phyloP scores from a whole-genome alignment of 30 jellyfish, hydroid and myxozoan genomes.

The Aurelia coerulea region DNA sequence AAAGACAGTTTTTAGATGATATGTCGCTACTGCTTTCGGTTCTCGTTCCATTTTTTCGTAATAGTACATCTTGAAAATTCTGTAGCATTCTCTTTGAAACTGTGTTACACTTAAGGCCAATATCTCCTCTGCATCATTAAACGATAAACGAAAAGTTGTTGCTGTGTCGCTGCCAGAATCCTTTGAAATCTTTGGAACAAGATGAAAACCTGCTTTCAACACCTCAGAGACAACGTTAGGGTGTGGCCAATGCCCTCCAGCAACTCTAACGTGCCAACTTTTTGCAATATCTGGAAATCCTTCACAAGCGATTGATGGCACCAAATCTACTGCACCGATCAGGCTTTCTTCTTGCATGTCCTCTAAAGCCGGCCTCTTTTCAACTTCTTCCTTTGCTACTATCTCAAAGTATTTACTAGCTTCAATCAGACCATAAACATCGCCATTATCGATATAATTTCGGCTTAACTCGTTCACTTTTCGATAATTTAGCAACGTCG shows the following conservation, averaged over 20 bases:
- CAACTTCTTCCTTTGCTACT: neutral
- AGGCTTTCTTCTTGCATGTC: neutral
- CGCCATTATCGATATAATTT: neutral
- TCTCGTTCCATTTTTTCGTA: slow-evolving; percentile 49
- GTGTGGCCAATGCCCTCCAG: slow-evolving; percentile 48
- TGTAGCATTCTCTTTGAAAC: slow-evolving; percentile 41
- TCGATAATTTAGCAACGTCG: neutral
- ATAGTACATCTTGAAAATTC: slow-evolving; percentile 48
- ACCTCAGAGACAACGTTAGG: slow-evolving; percentile 13
- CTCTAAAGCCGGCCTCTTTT: neutral
- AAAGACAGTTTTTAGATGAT: slow-evolving; percentile 49
- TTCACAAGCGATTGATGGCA: slow-evolving; percentile 50
- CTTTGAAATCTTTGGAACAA: slow-evolving; percentile 45
- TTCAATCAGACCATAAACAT: neutral
- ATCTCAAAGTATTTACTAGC: slow-evolving; percentile 13
- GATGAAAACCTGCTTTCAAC: slow-evolving; percentile 52
- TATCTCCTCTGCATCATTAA: slow-evolving; percentile 41
- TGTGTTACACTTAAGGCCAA: slow-evolving; percentile 21
- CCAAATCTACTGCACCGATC: slow-evolving; percentile 42
- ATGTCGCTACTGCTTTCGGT: slow-evolving; percentile 42
- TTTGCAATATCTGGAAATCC: slow-evolving; percentile 46
- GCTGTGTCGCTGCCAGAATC: slow-evolving; percentile 7
- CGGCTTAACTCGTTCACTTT: neutral
- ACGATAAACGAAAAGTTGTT: slow-evolving; percentile 44
- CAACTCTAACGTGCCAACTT: slow-evolving; percentile 33